Base-by-base conservation (phyloP, 2,888 invertebrate genomes). In the Lithodes maja region DNA sequence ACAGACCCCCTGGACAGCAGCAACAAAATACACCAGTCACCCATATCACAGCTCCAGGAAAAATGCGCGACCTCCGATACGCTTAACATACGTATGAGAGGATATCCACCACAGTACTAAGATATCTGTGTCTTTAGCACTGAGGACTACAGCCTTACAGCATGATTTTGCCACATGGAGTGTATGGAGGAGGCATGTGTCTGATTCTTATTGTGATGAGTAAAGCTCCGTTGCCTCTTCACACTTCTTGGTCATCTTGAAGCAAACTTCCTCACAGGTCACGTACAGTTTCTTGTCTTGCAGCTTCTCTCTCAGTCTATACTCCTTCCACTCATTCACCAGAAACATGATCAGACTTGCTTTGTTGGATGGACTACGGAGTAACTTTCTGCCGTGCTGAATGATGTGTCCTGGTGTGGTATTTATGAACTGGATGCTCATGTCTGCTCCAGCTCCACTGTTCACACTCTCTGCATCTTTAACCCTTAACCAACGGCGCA, bases 401-500 rank as follows among this genome's bases (percentile, higher is more conserved):
- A 82, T 82, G 50, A 75, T 71, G 77, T 83, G 75, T 3, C 74
- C 87, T 2, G 54, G 71, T 54, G 87, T 74, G n/a, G 81, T 54
- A 33, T 82, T 87, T 53, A 53, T 85, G 78, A 61, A 85, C 75
- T 82, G 87, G 55, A 87, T 68, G 33, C 54, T 52, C n/a, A 12
- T 82, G 61, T 74, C 75, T 52, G 54, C 17, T 61, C 61, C 61
- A 61, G 61, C 61, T 17, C 49, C 75, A 74, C 75, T 71, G 54
- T 83, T 82, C 1, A 50, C 12, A 82, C 87, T 74, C 53, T 87
- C 87, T 54, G 81, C 54, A 75, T 87, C 54, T 87, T 83, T 82
- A 33, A 33, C 33, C 33, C 33, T 33, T 33, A 33, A 33, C 33
- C 33, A 33, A 33, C 33, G 33, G 33, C 33, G 33, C 33, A 33